Evolutionary conservation across 2,888 invertebrate species (phyloP), one percentile per base, ranked within the genome.

Genomic region (Blastobasis lacticolella): DNA sequence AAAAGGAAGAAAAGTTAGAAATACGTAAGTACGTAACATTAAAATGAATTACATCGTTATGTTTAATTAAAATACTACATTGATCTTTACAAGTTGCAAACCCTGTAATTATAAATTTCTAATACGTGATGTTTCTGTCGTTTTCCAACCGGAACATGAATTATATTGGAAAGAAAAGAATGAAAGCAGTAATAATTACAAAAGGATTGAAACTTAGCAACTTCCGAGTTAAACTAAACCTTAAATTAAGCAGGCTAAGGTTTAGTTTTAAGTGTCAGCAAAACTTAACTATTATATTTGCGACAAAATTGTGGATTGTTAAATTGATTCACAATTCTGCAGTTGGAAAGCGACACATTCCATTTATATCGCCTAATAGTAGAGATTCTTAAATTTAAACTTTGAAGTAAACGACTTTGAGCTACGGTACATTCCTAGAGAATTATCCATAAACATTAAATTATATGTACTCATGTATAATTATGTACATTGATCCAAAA

Each of bases 401-500:
- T 64, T 74, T 65, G 74, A 81, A 78, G 71, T 76, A 73, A 83
- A 80, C 73, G 74, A 23, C 75, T 75, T 81, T 81, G 83, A 83
- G 80, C 84, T 84, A 84, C 81, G 66, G 64, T 79, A 78, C 66
- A 72, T 71, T 57, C 69, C 82, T 83, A 84, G 64, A 69, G 75
- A 74, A 64, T 78, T 75, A 68, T 66, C 59, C 64, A 23, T 23
- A 23, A 23, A 23, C 23, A 23, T 23, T 23, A 23, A 23, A 23
- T 23, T 23, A 23, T 23, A 23, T 23, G 23, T 23, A 23, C 71
- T 78, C 75, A 73, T 74, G 67, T 79, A 80, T 81, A 81, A 64
- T 73, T 81, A 84, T 85, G 81, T 84, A 85, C 85, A 84, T 78
- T 73, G 79, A 69, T 84, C 81, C 82, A 83, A 84, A 83, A 84